Evolutionary conservation across 2,888 invertebrate genomes (phyloP).

Genomic region (Leptarthrus brevirostris): DNA sequence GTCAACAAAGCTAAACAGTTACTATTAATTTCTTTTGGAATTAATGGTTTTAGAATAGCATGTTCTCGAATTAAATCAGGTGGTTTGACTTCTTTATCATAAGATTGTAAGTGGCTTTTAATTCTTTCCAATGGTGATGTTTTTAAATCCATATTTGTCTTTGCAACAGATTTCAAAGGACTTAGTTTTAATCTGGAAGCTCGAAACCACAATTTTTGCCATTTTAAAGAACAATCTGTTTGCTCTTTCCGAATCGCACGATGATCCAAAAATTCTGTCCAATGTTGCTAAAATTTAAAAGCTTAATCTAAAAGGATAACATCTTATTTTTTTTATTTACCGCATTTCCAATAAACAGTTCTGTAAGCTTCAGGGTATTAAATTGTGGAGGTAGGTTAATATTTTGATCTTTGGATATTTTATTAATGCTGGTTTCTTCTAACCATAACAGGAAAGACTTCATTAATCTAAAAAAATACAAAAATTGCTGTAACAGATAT

Average conservation of each 20-base stretch:
- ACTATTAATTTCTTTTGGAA: conserved; percentile 57
- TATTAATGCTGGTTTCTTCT: conserved; percentile 81
- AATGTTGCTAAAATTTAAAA: conserved; percentile 68
- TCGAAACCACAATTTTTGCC: conserved; percentile 69
- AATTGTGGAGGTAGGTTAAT: conserved; percentile 78
- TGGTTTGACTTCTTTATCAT: conserved; percentile 72
- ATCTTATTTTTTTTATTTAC: conserved; percentile 63
- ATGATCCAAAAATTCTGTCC: conserved; percentile 76
- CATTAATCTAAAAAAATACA: conserved; percentile 69
- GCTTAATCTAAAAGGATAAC: neutral
- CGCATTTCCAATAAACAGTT: conserved; percentile 72
- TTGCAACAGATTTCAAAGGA: neutral
- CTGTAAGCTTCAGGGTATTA: conserved; percentile 73
- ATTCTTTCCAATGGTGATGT: conserved; percentile 70
- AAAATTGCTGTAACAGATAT: too few species aligned
- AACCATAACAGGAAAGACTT: conserved; percentile 79
- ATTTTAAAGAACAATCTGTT: conserved; percentile 69
- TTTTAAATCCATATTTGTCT: conserved; percentile 41
- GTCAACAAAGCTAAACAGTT: conserved; percentile 61
- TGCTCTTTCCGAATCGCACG: conserved; percentile 70
- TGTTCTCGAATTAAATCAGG: conserved; percentile 69
- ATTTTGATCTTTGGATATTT: conserved; percentile 63
- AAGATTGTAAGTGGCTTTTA: conserved; percentile 71
- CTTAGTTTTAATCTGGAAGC: conserved; percentile 51
- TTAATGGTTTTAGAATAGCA: conserved; percentile 61